Evolutionary conservation across 2,888 invertebrate species (phyloP).

Genomic region (Hyposoter dolosus): DNA sequence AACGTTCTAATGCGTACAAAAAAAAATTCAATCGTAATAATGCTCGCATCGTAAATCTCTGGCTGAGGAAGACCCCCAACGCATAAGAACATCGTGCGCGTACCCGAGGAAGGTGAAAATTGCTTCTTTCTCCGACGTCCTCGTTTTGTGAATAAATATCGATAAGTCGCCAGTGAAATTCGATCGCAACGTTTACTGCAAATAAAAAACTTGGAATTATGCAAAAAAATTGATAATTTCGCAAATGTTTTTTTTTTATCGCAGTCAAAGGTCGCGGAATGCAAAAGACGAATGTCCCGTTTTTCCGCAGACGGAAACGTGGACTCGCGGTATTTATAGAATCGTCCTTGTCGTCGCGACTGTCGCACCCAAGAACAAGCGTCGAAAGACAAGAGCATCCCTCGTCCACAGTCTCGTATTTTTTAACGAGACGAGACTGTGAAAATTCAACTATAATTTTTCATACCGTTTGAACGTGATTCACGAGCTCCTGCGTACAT

Average conservation of each 20-base stretch:
- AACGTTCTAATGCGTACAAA: conserved; percentile 63
- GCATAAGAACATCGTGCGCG: conserved; percentile 6
- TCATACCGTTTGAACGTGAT: conserved; percentile 70
- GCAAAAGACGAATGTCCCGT: conserved; percentile 70
- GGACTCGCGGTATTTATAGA: conserved; percentile 78
- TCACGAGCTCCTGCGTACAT: conserved; percentile 15
- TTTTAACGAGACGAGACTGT: conserved; percentile 82
- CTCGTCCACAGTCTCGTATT: conserved; percentile 75
- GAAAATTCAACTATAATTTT: conserved; percentile 81
- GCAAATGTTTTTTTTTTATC: conserved; percentile 78
- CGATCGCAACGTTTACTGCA: background rate
- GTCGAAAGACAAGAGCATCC: conserved; percentile 40
- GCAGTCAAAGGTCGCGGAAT: conserved; percentile 75
- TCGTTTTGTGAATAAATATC: conserved; percentile 36
- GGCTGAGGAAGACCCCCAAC: conserved; percentile 1
- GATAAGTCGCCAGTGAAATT: conserved; percentile 6
- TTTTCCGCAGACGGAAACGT: conserved; percentile 47
- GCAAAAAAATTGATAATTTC: background rate
- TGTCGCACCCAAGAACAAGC: conserved; percentile 43
- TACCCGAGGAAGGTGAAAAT: conserved; percentile 50
- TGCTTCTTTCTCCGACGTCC: conserved; percentile 36
- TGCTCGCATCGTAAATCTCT: conserved; percentile 62
- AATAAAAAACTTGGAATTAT: background rate
- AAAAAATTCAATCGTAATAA: conserved; percentile 70
- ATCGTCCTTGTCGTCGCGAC: conserved; percentile 62